Evolutionary conservation across 2,797 vertebrate genomes (phyloP), one percentile per base, ranked within the genome.

Genomic region (Buceros bicornis): DNA sequence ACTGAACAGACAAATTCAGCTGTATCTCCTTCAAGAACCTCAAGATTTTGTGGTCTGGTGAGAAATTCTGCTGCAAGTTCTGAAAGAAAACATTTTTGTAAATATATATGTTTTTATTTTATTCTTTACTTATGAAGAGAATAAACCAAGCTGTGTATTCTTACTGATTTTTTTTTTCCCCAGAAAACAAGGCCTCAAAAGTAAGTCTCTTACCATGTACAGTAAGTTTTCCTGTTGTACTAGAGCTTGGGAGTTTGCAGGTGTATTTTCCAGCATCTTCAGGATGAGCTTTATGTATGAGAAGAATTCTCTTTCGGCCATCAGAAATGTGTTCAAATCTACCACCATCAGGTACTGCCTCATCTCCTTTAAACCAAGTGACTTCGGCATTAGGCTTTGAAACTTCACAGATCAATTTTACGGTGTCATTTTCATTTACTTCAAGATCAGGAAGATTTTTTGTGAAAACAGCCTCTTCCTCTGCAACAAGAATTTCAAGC

Each of bases 1-100:
- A 99, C 99, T 7, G 99, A 98, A 96, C 99, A 99, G 85, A 97
- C 97, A 98, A 99, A 99, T 97, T 99, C 98, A 53, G 99, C 99
- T 95, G 98, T 99, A 96, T 99, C 98, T 91, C 99, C 99, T 97
- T 99, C 98, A 95, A 99, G 98, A 88, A 99, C 98, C 93, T 99
- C 99, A 96, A 98, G 97, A 91, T 98, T 99, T 90, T 99, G 98
- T 78, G 99, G 99, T 95, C 98, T 98, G 73, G 99, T 98, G 96
- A 99, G 98, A 97, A 99, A 99, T 97, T 99, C 99, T 62, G 99
- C 99, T n/a, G 99, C 99, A 95, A 99, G 98, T 98, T 99, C 99
- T 99, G 93, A 87, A 98, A 97, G 42, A 70, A 95, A 87, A 37
- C 2, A 67, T 61, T 84, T 92, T 51, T 48, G 40, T 56, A 53